A percentile compares a stretch with the other conserved stretches of the same genome.
phyloP scores from a whole-genome alignment of 2,113 vertebrate genomes.

The Rhinichthys klamathensis region DNA sequence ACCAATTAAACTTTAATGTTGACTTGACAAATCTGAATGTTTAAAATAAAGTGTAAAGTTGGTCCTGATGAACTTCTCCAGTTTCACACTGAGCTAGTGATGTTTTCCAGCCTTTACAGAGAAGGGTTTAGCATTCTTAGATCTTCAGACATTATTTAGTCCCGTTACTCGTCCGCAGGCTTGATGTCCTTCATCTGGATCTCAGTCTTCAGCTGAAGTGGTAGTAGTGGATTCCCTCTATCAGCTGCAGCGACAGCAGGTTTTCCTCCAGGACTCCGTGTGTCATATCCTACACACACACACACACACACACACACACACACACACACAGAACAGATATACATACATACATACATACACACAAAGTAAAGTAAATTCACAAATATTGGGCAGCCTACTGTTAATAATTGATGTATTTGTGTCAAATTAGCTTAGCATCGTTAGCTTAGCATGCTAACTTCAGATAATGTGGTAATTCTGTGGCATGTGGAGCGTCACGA shows the following conservation, averaged over 20 bases:
- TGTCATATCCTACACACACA: constrained; percentile 86
- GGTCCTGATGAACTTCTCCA: background rate
- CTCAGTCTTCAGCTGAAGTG: constrained; percentile 72
- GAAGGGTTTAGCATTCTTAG: background rate
- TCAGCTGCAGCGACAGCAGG: constrained; percentile 72
- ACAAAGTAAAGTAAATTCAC: no score
- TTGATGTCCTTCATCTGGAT: background rate
- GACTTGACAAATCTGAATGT: no score
- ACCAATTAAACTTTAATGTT: no score
- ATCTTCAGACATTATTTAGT: background rate
- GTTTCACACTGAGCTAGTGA: background rate
- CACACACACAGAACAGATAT: no score
- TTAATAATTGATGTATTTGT: no score
- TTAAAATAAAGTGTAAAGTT: no score
- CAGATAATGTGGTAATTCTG: no score
- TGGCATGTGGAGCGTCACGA: no score
- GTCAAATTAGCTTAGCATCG: no score
- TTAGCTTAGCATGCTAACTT: no score
- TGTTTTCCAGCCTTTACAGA: background rate
- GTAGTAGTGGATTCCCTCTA: constrained; percentile 80
- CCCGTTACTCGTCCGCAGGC: background rate
- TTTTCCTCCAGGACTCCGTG: constrained; percentile 88
- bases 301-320: background rate
- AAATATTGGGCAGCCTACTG: no score
- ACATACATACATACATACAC: no score